Evolutionary conservation across 2,113 vertebrate species (phyloP).

Genomic region (human (Homo sapiens)): DNA sequence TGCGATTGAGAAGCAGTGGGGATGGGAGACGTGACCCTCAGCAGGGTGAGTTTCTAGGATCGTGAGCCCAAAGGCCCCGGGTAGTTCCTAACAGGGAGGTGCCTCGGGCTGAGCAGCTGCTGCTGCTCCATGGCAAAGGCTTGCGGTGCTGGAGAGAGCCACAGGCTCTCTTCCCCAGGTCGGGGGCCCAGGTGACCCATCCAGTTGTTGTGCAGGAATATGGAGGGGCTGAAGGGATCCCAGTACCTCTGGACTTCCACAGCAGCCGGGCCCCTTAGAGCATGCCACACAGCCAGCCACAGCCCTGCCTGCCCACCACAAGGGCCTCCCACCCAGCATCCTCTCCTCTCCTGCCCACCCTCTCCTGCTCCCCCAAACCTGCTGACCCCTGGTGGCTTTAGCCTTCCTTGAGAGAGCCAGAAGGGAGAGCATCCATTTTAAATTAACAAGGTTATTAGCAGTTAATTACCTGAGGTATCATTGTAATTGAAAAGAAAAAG

Average conservation of each 20-base stretch:
- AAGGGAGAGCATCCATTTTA: conserved; percentile 81
- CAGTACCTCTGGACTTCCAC: not conserved
- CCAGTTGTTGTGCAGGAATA: not conserved
- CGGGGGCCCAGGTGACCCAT: not conserved
- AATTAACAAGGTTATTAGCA: conserved; percentile 84
- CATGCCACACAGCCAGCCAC: not conserved
- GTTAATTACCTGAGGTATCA: conserved; percentile 81
- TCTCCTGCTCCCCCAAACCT: not conserved
- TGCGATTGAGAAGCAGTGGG: not conserved
- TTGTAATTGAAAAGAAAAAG: conserved; percentile 82
- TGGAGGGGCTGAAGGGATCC: not conserved
- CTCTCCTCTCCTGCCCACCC: not conserved
- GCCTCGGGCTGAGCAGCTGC: not conserved
- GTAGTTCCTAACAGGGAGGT: not conserved
- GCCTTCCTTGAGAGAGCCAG: conserved; percentile 80
- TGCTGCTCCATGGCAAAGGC: not conserved
- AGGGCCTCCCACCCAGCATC: not conserved
- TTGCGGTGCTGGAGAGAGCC: not conserved
- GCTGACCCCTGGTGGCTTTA: conserved; percentile 41
- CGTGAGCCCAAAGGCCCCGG: not conserved
- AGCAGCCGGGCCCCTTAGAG: accelerated
- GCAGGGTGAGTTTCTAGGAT: not conserved
- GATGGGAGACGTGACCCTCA: not conserved
- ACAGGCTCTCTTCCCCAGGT: not conserved
- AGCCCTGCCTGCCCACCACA: not conserved